Evolutionary conservation across 2,888 invertebrate species (phyloP).

Genomic region (Acanthoscelides obtectus): DNA sequence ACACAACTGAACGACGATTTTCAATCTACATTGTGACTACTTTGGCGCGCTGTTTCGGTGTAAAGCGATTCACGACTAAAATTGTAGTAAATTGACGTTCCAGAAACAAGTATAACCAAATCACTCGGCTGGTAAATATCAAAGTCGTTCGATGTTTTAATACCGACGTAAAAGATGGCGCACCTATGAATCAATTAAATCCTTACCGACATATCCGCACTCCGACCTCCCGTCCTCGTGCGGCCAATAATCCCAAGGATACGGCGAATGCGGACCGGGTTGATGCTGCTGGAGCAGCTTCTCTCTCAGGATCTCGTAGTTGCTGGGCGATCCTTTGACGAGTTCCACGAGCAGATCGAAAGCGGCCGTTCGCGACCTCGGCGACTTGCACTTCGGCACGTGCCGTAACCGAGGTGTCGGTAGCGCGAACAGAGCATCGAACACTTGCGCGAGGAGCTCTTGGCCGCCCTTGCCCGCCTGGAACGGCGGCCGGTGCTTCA

Average conservation of each 20-base stretch:
- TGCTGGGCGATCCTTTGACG: constrained; percentile 77
- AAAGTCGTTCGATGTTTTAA: too few relatives aligned
- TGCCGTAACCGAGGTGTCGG: constrained; percentile 81
- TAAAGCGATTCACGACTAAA: too few relatives aligned
- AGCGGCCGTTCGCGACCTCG: constrained; percentile 81
- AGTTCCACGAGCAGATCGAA: constrained; percentile 88
- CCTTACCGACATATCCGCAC: constrained; percentile 76
- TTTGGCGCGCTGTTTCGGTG: too few relatives aligned
- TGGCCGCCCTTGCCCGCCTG: constrained; percentile 75
- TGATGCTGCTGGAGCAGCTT: constrained; percentile 83
- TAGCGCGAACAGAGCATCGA: constrained; percentile 84
- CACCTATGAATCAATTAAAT: too few relatives aligned
- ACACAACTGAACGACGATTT: too few relatives aligned
- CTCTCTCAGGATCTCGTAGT: constrained; percentile 78
- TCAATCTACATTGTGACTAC: too few relatives aligned
- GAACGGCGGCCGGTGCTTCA: constrained; percentile 84
- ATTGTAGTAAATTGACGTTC: too few relatives aligned
- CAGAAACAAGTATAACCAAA: too few relatives aligned
- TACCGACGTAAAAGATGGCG: too few relatives aligned
- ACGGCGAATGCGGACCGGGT: constrained; percentile 75
- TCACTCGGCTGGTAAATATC: too few relatives aligned
- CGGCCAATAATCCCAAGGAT: constrained; percentile 98
- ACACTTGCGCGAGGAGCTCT: constrained; percentile 60
- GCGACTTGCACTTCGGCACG: constrained; percentile 90
- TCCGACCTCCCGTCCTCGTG: constrained; percentile 91